Base-by-base conservation (phyloP, 2,888 invertebrate genomes). In the Craniophora ligustri region DNA sequence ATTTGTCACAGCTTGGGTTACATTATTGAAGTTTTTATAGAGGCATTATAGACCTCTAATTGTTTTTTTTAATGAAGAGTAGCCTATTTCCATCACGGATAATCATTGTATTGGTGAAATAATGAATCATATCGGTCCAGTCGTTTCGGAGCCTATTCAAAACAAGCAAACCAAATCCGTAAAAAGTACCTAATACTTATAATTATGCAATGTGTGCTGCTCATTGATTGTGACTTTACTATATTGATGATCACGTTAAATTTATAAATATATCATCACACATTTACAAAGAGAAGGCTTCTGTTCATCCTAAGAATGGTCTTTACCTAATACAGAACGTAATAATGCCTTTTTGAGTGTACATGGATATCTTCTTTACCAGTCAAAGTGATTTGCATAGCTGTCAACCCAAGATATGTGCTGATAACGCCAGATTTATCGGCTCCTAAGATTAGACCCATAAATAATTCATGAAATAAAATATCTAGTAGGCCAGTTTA, bases 381-480 rank as follows among this genome's bases (percentile, higher is more conserved):
- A 57, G 54, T 59, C 46, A 62, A 47, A 55, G 47, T 47, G 41
- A 78, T 82, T 81, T 75, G 67, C 81, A 81, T 81, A 76, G 64
- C 71, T 77, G 79, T 74, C 79, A 74, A 57, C 65, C 61, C 36
- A 40, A 72, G 75, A 78, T 74, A 69, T 51, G 63, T 58, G 51
- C 64, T 56, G 81, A 82, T 81, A 81, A 72, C 58, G 45, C 48
- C 39, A 46, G 71, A 82, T 81, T 79, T 79, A 82, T 77, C 38
- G 75, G 49, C 53, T 21, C 67, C 64, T 59, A 51, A 46, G 60
- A 74, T 78, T 63, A 71, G 55, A 68, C 50, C 40, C 61, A 79
- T 77, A 63, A 75, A 78, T 78, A 66, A 76, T 76, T 72, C 68
- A 78, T 78, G 45, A 59, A 58, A 61, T 39, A n/a, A 56, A 16